Evolutionary conservation across 2,113 vertebrate genomes (phyloP).

Genomic region (Litocranius walleri): DNA sequence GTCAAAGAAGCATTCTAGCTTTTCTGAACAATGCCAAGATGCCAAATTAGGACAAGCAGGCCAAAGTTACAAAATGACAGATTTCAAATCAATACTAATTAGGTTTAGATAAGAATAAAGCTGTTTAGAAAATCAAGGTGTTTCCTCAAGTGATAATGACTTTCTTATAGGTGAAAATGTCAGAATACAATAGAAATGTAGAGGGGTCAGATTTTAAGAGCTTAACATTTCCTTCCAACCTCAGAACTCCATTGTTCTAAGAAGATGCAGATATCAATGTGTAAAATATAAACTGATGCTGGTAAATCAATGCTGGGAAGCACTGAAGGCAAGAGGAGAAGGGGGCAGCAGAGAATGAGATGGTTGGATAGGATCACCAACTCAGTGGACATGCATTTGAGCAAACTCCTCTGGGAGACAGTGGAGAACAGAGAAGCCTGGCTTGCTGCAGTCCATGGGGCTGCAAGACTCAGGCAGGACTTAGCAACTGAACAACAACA

Average conservation of each 20-base stretch:
- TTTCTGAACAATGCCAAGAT: not conserved
- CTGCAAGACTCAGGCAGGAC: not conserved
- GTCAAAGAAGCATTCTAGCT: not conserved
- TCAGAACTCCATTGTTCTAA: not conserved
- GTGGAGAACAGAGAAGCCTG: not conserved
- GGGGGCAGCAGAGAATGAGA: not conserved
- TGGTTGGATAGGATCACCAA: not conserved
- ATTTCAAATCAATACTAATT: not conserved
- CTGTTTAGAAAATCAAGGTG: not conserved
- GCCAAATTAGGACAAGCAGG: not conserved
- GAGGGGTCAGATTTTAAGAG: not conserved
- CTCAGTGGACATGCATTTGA: not conserved
- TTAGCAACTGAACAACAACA: not conserved
- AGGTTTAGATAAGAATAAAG: not conserved
- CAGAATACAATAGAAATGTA: not conserved
- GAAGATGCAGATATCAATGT: not conserved
- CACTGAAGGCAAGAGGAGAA: not conserved
- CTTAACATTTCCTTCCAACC: not conserved
- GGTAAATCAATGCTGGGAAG: not conserved
- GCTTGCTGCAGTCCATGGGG: not conserved
- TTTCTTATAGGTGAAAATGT: not conserved
- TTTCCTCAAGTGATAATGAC: not conserved
- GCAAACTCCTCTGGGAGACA: accelerated
- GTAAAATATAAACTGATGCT: not conserved
- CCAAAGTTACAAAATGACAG: not conserved